Evolutionary conservation across 2,888 invertebrate genomes (phyloP).

Genomic region (Drosophila planitibia): DNA sequence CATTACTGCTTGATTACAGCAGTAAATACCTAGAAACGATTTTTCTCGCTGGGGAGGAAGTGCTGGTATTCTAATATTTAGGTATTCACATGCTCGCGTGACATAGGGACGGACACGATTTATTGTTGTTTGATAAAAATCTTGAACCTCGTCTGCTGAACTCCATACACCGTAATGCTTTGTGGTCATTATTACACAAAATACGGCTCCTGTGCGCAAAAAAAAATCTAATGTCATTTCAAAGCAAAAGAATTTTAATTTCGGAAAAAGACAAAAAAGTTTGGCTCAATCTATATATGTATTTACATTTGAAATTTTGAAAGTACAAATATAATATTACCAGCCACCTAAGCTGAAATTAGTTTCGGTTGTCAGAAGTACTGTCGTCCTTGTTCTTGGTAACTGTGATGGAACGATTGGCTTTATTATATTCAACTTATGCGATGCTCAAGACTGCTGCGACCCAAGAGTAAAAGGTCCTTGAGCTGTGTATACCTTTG

Average conservation of each 20-base stretch:
- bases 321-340: conserved; percentile 3
- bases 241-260: not conserved
- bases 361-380: conserved; percentile 52
- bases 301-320: conserved; percentile 40
- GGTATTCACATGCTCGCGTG: conserved; percentile 31
- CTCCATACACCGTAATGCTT: conserved; percentile 56
- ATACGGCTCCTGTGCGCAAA: conserved; percentile 59
- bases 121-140: conserved; percentile 35
- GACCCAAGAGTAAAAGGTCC: not conserved
- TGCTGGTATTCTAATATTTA: conserved; percentile 58
- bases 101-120: conserved; percentile 43
- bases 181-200: conserved; percentile 53
- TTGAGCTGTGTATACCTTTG: not conserved
- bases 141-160: conserved; percentile 41
- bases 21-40: conserved; percentile 52
- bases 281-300: not conserved
- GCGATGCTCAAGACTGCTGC: not conserved
- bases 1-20: conserved; percentile 56
- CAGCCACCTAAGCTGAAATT: conserved; percentile 21
- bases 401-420: conserved; percentile 1
- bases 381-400: conserved; percentile 64
- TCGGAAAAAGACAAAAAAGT: not conserved
- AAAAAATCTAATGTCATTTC: conserved; percentile 52
- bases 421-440: not conserved
- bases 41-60: conserved; percentile 57